These are phyloP conservation scores for Noctua janthina DNA, from an alignment of 2,888 invertebrate species.

Conservation along the genomic window DNA sequence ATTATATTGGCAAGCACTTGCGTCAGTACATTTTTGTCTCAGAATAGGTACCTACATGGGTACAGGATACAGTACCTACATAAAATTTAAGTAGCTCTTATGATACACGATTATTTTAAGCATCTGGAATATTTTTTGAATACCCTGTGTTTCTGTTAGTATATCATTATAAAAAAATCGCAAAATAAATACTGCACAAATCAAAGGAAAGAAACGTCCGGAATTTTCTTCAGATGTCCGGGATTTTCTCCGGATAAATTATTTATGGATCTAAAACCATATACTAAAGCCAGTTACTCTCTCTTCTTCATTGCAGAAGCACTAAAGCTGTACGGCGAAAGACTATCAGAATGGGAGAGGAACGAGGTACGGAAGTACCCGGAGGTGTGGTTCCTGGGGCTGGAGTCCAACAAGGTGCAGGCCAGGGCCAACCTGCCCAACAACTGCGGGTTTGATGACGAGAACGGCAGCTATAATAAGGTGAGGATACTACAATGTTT, in stretches of 20 bases:
- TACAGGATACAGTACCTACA: not conserved
- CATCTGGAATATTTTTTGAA: not conserved
- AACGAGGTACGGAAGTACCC: slow-evolving; percentile 97
- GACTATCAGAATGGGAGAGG: slow-evolving; percentile 97
- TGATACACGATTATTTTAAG: not conserved
- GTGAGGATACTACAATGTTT: slow-evolving; percentile 85
- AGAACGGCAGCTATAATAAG: slow-evolving; percentile 98
- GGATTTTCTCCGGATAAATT: not conserved
- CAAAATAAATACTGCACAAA: not conserved
- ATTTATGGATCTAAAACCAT: not conserved
- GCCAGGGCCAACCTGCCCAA: slow-evolving; percentile 94
- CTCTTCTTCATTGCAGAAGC: slow-evolving; percentile 91
- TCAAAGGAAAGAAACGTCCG: not conserved
- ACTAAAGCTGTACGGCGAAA: slow-evolving; percentile 95
- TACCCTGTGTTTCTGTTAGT: not conserved
- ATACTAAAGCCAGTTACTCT: not conserved
- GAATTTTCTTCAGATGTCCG: not conserved
- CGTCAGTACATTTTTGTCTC: not conserved
- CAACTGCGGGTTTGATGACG: slow-evolving; percentile 97
- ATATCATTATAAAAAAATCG: not conserved
- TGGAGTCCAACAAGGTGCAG: slow-evolving; percentile 96
- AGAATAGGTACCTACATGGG: not conserved
- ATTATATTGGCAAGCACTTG: not conserved
- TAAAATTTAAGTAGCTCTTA: not conserved
- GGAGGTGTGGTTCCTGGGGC: slow-evolving; percentile 98